Evolutionary conservation across 2,888 invertebrate genomes (phyloP).

Genomic region (Leptarthrus brevirostris): DNA sequence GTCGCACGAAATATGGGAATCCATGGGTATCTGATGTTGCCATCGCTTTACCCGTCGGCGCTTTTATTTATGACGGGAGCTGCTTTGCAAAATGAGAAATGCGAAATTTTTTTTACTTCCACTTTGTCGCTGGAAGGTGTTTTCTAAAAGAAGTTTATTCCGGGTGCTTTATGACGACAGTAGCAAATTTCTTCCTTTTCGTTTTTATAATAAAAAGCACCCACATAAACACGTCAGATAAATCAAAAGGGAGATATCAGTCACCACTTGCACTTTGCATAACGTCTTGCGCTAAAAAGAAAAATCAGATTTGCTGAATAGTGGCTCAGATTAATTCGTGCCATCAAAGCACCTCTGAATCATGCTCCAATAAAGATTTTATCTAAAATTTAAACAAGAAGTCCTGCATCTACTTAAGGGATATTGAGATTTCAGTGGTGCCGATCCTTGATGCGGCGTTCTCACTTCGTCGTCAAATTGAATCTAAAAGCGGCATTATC

Average conservation of each 20-base stretch:
- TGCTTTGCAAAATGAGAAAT: neutral
- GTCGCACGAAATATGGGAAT: slow-evolving; percentile 46
- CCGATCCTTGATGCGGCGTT: neutral
- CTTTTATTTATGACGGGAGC: slow-evolving; percentile 43
- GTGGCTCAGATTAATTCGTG: slow-evolving; percentile 18
- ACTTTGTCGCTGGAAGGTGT: slow-evolving; percentile 4
- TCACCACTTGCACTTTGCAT: neutral
- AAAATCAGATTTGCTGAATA: neutral
- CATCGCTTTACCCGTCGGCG: slow-evolving; percentile 42
- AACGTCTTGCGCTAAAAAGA: slow-evolving; percentile 16
- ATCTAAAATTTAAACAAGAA: slow-evolving; percentile 48
- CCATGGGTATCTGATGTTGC: slow-evolving; percentile 33
- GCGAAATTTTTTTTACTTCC: slow-evolving; percentile 12
- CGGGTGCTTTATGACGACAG: slow-evolving; percentile 18
- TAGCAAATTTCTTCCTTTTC: slow-evolving; percentile 11
- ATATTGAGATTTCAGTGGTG: neutral
- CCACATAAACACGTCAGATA: slow-evolving; percentile 38
- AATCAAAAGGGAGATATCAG: neutral
- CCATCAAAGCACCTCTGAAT: neutral
- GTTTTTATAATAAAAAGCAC: slow-evolving; percentile 13
- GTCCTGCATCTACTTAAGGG: slow-evolving; percentile 47
- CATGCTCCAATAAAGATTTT: slow-evolving; percentile 31
- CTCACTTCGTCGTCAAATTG: slow-evolving; percentile 47
- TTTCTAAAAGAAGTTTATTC: slow-evolving; percentile 15
- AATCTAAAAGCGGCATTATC: slow-evolving; percentile 50